Percentiles rank a stretch among this genome's conserved stretches.
Evolutionary conservation across 2,888 invertebrate genomes (phyloP).

Genomic region (Tinea semifulvella): DNA sequence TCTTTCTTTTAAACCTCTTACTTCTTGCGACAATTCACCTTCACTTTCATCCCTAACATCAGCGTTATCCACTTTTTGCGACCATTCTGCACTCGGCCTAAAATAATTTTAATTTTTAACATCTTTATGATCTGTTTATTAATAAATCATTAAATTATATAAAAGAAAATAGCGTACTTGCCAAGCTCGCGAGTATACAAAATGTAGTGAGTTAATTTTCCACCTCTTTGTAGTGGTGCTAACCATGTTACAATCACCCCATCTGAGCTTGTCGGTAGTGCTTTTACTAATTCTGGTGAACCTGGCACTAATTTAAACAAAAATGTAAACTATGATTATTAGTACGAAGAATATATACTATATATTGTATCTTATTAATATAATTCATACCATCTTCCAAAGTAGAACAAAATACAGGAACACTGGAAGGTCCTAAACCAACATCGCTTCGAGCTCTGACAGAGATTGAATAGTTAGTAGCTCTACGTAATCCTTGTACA

Average conservation of each 20-base stretch:
- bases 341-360: too few species aligned
- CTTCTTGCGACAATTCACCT: constrained; percentile 66
- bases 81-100: constrained; percentile 45
- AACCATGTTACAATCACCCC: constrained; percentile 85
- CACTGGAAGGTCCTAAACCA: constrained; percentile 79
- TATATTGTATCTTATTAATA: neutral
- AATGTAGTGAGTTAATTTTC: constrained; percentile 79
- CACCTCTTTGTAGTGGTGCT: constrained; percentile 77
- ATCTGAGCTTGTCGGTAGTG: constrained; percentile 76
- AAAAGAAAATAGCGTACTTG: constrained; percentile 40
- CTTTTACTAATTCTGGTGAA: constrained; percentile 78
- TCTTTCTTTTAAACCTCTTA: constrained; percentile 72
- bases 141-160: neutral
- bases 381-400: constrained; percentile 73
- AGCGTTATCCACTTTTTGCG: constrained; percentile 36
- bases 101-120: neutral
- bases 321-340: too few species aligned
- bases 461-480: constrained; percentile 84
- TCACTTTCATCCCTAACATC: constrained; percentile 17
- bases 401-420: constrained; percentile 77
- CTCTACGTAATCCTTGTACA: constrained; percentile 77
- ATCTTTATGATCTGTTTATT: neutral
- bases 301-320: constrained; percentile 72
- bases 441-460: constrained; percentile 80
- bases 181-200: constrained; percentile 77